phyloP scores from a whole-genome alignment of 2,113 vertebrate genomes.

The Spilogale gracilis region DNA sequence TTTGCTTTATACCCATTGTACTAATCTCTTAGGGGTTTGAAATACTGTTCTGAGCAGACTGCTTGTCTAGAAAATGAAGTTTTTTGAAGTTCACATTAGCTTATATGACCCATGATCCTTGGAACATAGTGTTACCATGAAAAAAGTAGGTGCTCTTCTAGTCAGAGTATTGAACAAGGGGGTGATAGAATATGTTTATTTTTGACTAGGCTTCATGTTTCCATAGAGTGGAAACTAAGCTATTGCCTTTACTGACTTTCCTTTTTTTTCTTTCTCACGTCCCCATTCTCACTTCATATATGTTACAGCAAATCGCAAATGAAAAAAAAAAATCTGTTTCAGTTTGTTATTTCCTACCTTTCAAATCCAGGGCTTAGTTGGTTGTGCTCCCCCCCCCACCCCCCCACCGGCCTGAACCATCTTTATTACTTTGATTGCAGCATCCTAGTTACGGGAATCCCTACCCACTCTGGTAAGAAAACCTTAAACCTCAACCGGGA shows the following conservation, averaged over 20 bases:
- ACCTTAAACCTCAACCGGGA: background rate
- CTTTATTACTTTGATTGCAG: background rate
- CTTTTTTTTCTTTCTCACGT: background rate
- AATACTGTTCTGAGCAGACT: background rate
- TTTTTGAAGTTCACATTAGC: background rate
- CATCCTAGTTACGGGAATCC: background rate
- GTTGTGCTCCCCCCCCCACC: background rate
- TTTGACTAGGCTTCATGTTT: background rate
- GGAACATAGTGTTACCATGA: background rate
- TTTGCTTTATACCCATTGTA: background rate
- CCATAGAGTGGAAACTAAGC: background rate
- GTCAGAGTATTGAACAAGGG: background rate
- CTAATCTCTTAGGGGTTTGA: background rate
- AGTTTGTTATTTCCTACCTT: background rate
- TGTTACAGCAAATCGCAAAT: background rate
- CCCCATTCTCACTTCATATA: background rate
- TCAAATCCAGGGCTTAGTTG: background rate
- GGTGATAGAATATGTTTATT: background rate
- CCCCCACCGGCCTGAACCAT: too few species aligned
- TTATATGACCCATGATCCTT: background rate
- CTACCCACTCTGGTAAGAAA: background rate
- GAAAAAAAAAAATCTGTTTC: background rate
- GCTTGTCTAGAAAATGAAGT: slow-evolving; percentile 30
- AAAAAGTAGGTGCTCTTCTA: background rate
- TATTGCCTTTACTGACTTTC: background rate